These are phyloP conservation scores for Pseudorhombus dupliciocellatus DNA, from an alignment of 2,113 vertebrate species.

Conservation along the genomic window DNA sequence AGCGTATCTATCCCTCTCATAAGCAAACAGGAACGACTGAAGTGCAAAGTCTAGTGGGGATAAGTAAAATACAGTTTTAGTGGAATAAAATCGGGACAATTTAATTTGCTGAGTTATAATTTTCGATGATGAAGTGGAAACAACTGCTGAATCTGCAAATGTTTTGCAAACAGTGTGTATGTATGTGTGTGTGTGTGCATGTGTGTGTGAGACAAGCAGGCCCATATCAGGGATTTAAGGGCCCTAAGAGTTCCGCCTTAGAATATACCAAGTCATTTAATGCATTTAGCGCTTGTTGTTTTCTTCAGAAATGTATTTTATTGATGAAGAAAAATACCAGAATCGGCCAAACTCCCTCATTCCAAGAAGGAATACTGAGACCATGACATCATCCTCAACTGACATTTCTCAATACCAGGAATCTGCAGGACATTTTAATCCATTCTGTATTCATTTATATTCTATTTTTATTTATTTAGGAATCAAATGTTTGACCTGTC, in stretches of 20 bases:
- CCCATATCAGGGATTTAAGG: no score
- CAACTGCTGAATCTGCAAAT: background rate
- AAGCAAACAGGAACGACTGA: conserved; percentile 32
- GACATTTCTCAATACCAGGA: background rate
- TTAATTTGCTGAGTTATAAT: background rate
- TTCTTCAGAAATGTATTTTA: background rate
- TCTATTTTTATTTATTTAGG: background rate
- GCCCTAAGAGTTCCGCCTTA: no score
- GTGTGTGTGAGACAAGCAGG: background rate
- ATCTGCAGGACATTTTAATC: background rate
- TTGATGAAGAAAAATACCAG: background rate
- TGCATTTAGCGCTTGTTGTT: background rate
- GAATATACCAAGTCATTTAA: background rate
- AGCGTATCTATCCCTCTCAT: conserved; percentile 49
- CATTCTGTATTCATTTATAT: background rate
- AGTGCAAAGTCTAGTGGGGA: conserved; percentile 31
- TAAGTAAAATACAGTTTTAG: conserved; percentile 15
- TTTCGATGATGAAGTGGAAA: background rate
- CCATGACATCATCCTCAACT: background rate
- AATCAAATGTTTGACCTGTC: background rate
- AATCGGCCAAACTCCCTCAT: background rate
- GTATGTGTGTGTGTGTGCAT: background rate
- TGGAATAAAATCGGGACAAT: conserved; percentile 18
- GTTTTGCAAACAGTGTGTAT: background rate
- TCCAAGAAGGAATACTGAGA: background rate